Evolutionary conservation across 1,140 invertebrate genomes (phyloP).

Genomic region (Brachionus calyciflorus): DNA sequence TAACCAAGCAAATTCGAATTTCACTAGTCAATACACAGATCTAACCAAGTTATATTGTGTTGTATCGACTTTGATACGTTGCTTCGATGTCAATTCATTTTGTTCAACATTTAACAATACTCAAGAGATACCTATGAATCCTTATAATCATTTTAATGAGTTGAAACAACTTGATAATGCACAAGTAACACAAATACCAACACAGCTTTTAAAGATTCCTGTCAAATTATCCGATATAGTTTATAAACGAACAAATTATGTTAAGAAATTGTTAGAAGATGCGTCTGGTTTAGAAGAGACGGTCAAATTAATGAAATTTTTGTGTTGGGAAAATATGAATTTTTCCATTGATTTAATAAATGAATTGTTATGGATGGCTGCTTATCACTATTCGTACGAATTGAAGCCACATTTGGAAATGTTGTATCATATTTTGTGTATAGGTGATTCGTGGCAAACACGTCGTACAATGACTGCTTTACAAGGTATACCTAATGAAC

Average conservation of each 20-base stretch:
- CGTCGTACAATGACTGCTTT: conserved; percentile 86
- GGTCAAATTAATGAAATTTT: conserved; percentile 78
- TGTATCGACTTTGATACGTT: conserved; percentile 82
- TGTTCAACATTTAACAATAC: conserved; percentile 56
- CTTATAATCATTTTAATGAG: conserved; percentile 28
- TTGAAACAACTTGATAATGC: conserved; percentile 7
- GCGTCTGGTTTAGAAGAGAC: conserved; percentile 84
- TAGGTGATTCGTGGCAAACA: conserved; percentile 92
- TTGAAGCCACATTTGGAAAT: conserved; percentile 85
- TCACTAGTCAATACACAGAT: conserved; percentile 76
- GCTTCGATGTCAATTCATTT: conserved; percentile 81
- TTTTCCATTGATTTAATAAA: conserved; percentile 81
- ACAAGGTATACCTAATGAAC: conserved; percentile 82
- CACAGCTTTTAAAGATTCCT: conserved; percentile 70
- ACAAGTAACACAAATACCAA: background rate
- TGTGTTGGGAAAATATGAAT: conserved; percentile 91
- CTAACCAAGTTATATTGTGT: conserved; percentile 88
- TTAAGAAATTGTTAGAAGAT: conserved; percentile 93
- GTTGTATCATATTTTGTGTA: conserved; percentile 76
- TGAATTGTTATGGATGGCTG: conserved; percentile 78
- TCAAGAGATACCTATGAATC: conserved; percentile 5
- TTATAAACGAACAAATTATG: conserved; percentile 73
- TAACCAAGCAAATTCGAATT: background rate
- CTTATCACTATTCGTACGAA: conserved; percentile 90
- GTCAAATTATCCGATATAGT: conserved; percentile 75